Evolutionary conservation across 2,113 vertebrate species (phyloP).

Genomic region (Nibea albiflora): DNA sequence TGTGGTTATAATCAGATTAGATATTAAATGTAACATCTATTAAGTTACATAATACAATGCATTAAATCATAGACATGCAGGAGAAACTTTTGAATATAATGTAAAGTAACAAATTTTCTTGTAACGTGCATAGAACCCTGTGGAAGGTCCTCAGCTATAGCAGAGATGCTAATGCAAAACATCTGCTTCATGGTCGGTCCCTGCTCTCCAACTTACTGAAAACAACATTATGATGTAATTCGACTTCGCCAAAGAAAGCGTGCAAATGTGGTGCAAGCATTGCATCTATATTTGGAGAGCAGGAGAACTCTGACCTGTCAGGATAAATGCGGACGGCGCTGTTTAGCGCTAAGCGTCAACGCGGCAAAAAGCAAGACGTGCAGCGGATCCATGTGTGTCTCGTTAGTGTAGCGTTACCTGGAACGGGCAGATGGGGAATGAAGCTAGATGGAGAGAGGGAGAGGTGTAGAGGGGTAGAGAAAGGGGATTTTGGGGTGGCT

Average conservation of each 20-base stretch:
- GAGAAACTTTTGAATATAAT: neutral
- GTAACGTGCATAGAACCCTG: neutral
- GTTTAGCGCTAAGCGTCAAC: neutral
- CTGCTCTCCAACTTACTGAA: conserved; percentile 10
- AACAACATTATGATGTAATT: conserved; percentile 51
- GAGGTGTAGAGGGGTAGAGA: neutral
- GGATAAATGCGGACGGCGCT: conserved; percentile 17
- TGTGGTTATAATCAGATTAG: neutral
- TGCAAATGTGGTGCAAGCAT: conserved; percentile 15
- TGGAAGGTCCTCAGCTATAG: neutral
- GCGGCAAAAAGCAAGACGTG: conserved; percentile 7
- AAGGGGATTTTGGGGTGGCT: conserved; percentile 50
- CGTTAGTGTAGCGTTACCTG: conserved; percentile 41
- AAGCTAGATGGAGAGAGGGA: neutral
- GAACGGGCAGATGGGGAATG: conserved; percentile 10
- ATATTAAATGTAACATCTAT: neutral
- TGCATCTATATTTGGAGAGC: conserved; percentile 58
- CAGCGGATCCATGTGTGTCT: conserved; percentile 34
- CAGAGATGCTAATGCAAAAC: conserved; percentile 50
- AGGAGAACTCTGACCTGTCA: conserved; percentile 27
- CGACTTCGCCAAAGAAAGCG: conserved; percentile 22
- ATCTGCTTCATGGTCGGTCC: conserved; percentile 45
- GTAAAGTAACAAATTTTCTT: conserved; percentile 4
- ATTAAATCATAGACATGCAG: neutral
- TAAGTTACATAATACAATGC: conserved; percentile 27